These are phyloP conservation scores for Peromyscus maniculatus DNA, from an alignment of 2,113 vertebrate genomes.

Conservation along the genomic window DNA sequence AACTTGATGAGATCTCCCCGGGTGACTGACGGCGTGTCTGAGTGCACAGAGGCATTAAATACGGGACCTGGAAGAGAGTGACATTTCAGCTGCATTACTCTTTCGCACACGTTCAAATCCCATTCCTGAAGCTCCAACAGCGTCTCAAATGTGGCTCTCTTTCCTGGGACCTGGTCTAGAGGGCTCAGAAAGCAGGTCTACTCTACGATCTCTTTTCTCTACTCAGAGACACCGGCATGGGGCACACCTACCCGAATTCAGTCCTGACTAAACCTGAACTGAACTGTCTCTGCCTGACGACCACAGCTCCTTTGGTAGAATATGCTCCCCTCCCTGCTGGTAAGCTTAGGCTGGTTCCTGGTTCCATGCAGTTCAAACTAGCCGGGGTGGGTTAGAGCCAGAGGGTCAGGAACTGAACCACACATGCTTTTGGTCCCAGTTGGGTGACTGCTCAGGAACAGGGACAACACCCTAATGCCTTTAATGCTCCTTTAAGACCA, in stretches of 20 bases:
- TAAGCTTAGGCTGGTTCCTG: background rate
- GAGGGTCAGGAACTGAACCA: background rate
- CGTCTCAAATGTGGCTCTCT: background rate
- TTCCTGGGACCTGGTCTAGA: background rate
- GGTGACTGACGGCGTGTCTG: conserved; percentile 90
- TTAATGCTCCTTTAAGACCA: background rate
- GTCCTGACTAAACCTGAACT: background rate
- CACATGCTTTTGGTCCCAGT: background rate
- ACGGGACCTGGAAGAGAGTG: conserved; percentile 89
- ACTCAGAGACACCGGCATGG: background rate
- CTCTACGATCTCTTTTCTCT: background rate
- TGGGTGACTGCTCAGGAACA: background rate
- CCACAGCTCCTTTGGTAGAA: background rate
- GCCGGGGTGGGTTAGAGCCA: background rate
- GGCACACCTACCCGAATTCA: background rate
- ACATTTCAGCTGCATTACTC: background rate
- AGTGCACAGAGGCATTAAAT: conserved; percentile 92
- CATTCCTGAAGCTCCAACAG: background rate
- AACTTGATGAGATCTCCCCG: conserved; percentile 94
- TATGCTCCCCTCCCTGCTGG: background rate
- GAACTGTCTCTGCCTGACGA: background rate
- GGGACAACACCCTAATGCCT: background rate
- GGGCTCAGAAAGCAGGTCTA: background rate
- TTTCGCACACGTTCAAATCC: background rate
- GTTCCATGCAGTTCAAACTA: background rate